These are phyloP conservation scores for Kryptolebias marmoratus DNA, from an alignment of 2,113 vertebrate genomes.

Conservation along the genomic window DNA sequence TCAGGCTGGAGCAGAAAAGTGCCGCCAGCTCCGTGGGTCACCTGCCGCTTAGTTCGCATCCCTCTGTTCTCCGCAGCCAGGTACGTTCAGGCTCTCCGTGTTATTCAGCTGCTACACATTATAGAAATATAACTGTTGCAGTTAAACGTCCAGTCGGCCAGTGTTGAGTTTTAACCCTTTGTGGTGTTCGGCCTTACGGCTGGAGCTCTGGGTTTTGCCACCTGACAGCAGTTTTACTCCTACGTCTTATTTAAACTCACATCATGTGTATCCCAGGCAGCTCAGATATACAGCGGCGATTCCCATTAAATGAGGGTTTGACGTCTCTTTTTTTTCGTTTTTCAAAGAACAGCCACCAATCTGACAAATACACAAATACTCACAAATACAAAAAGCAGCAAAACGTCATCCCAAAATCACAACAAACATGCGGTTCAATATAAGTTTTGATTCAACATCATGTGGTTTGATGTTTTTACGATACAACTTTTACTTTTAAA, in stretches of 20 bases:
- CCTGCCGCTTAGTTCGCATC: constrained; percentile 1
- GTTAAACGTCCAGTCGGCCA: background rate
- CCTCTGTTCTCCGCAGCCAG: constrained; percentile 44
- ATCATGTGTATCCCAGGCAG: background rate
- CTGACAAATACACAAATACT: no score
- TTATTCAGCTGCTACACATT: no score
- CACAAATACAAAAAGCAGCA: no score
- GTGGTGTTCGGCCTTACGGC: background rate
- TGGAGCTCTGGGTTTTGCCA: background rate
- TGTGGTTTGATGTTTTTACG: no score
- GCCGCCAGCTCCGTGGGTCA: constrained; percentile 27
- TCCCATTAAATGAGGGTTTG: background rate
- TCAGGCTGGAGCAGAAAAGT: constrained; percentile 65
- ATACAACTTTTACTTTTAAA: no score
- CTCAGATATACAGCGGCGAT: background rate
- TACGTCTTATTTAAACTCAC: background rate
- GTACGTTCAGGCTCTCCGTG: constrained; percentile 45
- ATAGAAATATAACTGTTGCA: background rate
- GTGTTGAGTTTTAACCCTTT: background rate
- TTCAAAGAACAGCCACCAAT: no score
- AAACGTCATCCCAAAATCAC: no score
- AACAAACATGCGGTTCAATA: no score
- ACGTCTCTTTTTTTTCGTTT: no score
- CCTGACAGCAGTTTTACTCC: background rate
- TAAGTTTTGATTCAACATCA: no score